phyloP scores from a whole-genome alignment of 2,113 vertebrate species.

The Cyanistes caeruleus region DNA sequence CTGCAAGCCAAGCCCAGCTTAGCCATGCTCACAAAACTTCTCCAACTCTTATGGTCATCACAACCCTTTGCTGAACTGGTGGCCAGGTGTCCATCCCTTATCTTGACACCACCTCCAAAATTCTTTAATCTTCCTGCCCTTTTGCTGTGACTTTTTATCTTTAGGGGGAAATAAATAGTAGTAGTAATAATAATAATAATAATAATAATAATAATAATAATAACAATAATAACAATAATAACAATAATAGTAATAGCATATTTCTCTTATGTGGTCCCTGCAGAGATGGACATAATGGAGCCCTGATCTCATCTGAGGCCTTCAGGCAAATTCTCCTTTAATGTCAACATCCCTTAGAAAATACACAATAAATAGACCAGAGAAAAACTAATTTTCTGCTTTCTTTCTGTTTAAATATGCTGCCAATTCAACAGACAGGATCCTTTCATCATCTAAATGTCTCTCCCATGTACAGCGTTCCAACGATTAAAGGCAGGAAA shows the following conservation, averaged over 20 bases:
- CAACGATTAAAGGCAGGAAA: background rate
- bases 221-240: background rate
- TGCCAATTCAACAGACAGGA: conserved; percentile 1
- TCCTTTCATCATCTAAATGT: conserved; percentile 11
- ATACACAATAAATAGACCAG: conserved; percentile 11
- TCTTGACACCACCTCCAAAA: background rate
- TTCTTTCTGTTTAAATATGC: conserved; percentile 33
- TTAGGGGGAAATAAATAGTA: accelerated
- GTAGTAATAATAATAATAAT: background rate
- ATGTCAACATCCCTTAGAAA: background rate
- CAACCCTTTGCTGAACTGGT: background rate
- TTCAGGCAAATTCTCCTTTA: background rate
- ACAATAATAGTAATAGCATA: background rate
- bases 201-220: background rate
- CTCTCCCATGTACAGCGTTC: accelerated
- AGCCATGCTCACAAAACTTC: background rate
- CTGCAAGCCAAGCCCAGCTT: background rate
- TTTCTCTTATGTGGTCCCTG: background rate
- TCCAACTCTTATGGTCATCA: background rate
- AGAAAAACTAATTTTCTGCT: conserved; percentile 47
- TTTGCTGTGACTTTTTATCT: background rate
- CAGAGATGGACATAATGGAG: background rate
- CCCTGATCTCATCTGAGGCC: background rate
- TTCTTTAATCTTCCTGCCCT: background rate
- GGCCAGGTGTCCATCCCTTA: background rate